Conservation (phyloP, 2,888 invertebrate genomes). For the Sphaerophoria rueppellii region DNA sequence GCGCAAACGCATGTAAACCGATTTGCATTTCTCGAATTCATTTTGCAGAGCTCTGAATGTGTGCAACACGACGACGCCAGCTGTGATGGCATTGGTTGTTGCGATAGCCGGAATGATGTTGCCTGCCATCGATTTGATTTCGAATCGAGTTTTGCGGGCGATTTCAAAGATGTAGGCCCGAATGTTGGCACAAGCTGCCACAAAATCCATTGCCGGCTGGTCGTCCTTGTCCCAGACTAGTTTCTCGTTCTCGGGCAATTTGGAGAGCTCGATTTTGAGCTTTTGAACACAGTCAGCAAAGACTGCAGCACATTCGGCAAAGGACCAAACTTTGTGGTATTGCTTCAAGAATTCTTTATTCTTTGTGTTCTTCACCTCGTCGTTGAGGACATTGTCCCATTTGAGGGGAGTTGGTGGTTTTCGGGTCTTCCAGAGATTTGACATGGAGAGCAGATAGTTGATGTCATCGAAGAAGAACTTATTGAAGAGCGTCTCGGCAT, state of each 20-base stretch:
- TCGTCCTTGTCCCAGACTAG: conserved; percentile 99
- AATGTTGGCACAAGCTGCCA: conserved; percentile 96
- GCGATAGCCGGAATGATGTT: conserved; percentile 99
- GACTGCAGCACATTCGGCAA: conserved; percentile 88
- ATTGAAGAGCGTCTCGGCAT: conserved; percentile 92
- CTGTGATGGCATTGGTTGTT: conserved; percentile 98
- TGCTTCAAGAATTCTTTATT: conserved; percentile 82
- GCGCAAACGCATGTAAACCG: conserved; percentile 89
- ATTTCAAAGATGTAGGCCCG: conserved; percentile 96
- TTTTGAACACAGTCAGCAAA: conserved; percentile 87
- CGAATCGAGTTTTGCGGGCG: conserved; percentile 92
- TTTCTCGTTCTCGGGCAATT: conserved; percentile 84
- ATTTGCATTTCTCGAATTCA: conserved; percentile 87
- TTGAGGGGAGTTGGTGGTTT: conserved; percentile 91
- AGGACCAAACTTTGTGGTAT: conserved; percentile 91
- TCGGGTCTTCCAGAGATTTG: conserved; percentile 96
- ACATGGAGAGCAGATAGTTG: conserved; percentile 95
- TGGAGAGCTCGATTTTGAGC: conserved; percentile 84
- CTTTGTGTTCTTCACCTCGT: conserved; percentile 42
- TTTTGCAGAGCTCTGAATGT: conserved; percentile 89
- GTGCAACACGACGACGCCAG: conserved; percentile 96
- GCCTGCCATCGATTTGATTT: conserved; percentile 98
- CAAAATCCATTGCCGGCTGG: conserved; percentile 96
- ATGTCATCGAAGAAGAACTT: conserved; percentile 98
- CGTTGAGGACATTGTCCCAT: conserved; percentile 86